Percentiles rank a stretch among this genome's conserved stretches.
Evolutionary conservation across 2,113 vertebrate genomes (phyloP).

Genomic region (Scomber colias): DNA sequence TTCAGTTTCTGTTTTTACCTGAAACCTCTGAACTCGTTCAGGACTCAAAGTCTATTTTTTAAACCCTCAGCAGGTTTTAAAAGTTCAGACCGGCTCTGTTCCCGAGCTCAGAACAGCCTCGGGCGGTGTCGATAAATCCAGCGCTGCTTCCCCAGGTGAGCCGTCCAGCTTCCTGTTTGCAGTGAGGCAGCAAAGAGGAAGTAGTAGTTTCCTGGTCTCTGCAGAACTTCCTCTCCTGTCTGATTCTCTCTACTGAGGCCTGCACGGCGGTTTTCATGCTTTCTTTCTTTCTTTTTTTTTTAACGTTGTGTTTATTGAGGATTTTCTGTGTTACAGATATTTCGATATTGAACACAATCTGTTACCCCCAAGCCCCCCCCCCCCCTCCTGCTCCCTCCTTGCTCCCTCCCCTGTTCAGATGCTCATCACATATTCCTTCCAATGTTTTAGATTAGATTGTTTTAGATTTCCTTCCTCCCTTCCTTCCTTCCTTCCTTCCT

Average conservation of each 20-base stretch:
- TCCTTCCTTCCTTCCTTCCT: too few species aligned
- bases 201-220: slow-evolving; percentile 3
- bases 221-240: slow-evolving; percentile 10
- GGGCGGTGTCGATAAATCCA: neutral
- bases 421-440: too few species aligned
- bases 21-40: neutral
- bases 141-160: neutral
- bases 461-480: too few species aligned
- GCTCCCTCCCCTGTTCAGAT: too few species aligned
- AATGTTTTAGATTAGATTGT: too few species aligned
- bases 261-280: neutral
- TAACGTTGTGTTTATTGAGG: too few species aligned
- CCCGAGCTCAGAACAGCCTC: neutral
- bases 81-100: neutral
- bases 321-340: too few species aligned
- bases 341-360: too few species aligned
- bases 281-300: neutral
- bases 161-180: neutral
- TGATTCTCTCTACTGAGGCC: neutral
- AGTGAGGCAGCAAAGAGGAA: neutral
- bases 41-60: neutral
- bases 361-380: too few species aligned
- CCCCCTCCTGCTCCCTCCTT: too few species aligned
- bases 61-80: slow-evolving; percentile 2
- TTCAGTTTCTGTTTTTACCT: neutral